Conservation (phyloP, 2,113 vertebrate genomes). For the Balaeniceps rex region DNA sequence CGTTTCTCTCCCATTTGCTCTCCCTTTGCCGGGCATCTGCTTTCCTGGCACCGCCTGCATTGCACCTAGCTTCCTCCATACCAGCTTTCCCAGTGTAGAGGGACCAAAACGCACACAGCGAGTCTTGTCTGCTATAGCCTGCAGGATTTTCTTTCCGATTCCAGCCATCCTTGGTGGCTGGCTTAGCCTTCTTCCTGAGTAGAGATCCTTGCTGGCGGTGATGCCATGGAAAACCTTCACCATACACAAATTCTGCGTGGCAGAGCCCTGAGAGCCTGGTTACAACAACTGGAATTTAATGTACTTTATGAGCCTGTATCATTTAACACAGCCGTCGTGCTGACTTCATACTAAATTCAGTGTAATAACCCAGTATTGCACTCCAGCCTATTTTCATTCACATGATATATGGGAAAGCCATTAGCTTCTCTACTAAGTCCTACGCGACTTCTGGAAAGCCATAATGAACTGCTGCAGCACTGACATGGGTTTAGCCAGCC, state of each 20-base stretch:
- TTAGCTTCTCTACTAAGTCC: not conserved
- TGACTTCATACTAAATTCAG: not conserved
- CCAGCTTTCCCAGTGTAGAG: not conserved
- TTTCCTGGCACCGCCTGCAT: not conserved
- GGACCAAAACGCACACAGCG: not conserved
- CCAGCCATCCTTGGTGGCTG: not conserved
- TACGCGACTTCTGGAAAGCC: not conserved
- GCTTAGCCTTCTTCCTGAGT: not conserved
- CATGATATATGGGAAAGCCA: not conserved
- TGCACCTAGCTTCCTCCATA: not conserved
- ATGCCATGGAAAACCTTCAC: not conserved
- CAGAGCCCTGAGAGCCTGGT: not conserved
- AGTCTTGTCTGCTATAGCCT: not conserved
- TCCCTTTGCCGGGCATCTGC: not conserved
- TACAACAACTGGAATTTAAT: not conserved
- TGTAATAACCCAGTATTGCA: not conserved
- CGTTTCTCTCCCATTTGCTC: not conserved
- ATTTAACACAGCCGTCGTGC: not conserved
- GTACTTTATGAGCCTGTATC: not conserved
- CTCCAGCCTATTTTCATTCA: not conserved
- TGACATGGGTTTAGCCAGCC: not conserved
- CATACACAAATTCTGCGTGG: rapidly evolving
- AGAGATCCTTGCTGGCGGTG: not conserved
- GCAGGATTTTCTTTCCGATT: not conserved
- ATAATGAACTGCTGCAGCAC: not conserved